A percentile compares a stretch with the other conserved stretches of the same genome.
These are phyloP conservation scores for Mechanitis messenoides DNA, from an alignment of 2,888 invertebrate species.

Conservation along the genomic window DNA sequence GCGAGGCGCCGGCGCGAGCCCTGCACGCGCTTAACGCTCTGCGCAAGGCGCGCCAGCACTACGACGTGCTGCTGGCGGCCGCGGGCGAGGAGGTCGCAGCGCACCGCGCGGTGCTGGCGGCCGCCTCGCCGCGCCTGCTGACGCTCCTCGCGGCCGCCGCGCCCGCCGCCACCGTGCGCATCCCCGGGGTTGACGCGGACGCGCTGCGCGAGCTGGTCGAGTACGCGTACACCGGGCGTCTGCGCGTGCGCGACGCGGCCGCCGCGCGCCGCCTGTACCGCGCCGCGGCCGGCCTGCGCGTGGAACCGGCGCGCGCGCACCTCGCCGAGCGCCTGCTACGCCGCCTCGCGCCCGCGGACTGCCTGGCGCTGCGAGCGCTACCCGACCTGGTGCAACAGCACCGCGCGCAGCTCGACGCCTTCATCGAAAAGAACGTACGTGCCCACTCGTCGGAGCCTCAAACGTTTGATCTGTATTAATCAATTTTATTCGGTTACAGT, in stretches of 20 bases:
- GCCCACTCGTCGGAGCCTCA: background rate
- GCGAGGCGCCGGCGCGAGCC: conserved; percentile 76
- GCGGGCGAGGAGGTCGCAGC: conserved; percentile 76
- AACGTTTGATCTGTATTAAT: background rate
- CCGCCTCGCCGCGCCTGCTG: conserved; percentile 85
- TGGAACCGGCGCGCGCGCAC: conserved; percentile 83
- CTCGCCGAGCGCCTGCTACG: conserved; percentile 82
- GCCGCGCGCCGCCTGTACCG: conserved; percentile 85
- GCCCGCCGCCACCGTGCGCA: conserved; percentile 44
- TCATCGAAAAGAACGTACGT: conserved; percentile 81
- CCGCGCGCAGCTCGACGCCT: conserved; percentile 76
- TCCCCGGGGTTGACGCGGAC: conserved; percentile 55
- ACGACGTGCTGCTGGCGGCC: conserved; percentile 89
- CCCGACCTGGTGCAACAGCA: conserved; percentile 79
- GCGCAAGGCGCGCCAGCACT: conserved; percentile 89
- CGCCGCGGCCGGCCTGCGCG: conserved; percentile 86
- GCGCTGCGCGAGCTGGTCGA: conserved; percentile 86
- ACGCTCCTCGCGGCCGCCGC: conserved; percentile 74
- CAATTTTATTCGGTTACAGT: conserved; percentile 55
- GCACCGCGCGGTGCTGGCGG: conserved; percentile 88
- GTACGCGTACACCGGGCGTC: conserved; percentile 87
- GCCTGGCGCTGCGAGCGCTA: conserved; percentile 78
- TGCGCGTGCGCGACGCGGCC: conserved; percentile 64
- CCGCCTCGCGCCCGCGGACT: conserved; percentile 75
- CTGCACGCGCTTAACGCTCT: conserved; percentile 84